Conservation (phyloP, 2,888 invertebrate species). For the Pollenia amentaria region DNA sequence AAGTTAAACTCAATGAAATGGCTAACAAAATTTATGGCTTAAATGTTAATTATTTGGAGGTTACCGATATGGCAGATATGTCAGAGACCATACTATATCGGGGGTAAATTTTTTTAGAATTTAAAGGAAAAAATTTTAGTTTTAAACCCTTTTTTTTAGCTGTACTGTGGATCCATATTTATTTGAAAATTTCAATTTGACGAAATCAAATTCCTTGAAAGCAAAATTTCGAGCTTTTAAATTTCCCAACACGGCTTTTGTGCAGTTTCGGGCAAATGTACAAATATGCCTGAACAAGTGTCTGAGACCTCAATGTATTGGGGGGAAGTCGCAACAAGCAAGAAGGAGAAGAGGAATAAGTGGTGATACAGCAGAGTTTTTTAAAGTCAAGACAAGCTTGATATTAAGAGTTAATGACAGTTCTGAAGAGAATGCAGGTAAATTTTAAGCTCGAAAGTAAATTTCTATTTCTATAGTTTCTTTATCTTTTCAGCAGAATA, state of each 20-base stretch:
- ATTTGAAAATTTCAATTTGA: slow-evolving; percentile 95
- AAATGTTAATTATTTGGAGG: slow-evolving; percentile 94
- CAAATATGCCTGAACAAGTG: slow-evolving; percentile 96
- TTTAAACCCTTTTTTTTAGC: slow-evolving; percentile 84
- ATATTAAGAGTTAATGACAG: slow-evolving; percentile 22
- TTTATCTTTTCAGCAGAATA: slow-evolving; percentile 50
- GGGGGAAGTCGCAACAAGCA: slow-evolving; percentile 85
- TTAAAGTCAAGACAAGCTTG: slow-evolving; percentile 36
- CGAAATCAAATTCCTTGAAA: slow-evolving; percentile 92
- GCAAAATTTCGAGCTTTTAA: slow-evolving; percentile 97
- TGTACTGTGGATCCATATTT: slow-evolving; percentile 96
- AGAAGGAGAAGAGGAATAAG: slow-evolving; percentile 8
- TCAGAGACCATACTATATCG: slow-evolving; percentile 96
- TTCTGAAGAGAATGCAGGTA: slow-evolving; percentile 21
- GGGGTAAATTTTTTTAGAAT: slow-evolving; percentile 87
- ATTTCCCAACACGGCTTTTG: slow-evolving; percentile 96
- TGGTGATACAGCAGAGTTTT: not conserved
- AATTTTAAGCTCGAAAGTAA: not conserved
- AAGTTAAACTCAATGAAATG: slow-evolving; percentile 92
- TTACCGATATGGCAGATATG: slow-evolving; percentile 93
- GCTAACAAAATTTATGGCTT: slow-evolving; percentile 94
- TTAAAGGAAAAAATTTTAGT: not conserved
- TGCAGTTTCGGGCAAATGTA: slow-evolving; percentile 95
- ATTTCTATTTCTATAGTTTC: not conserved
- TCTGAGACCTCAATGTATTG: slow-evolving; percentile 91